Evolutionary conservation across 2,797 vertebrate genomes (phyloP).

Genomic region (Podarcis lilfordi): DNA sequence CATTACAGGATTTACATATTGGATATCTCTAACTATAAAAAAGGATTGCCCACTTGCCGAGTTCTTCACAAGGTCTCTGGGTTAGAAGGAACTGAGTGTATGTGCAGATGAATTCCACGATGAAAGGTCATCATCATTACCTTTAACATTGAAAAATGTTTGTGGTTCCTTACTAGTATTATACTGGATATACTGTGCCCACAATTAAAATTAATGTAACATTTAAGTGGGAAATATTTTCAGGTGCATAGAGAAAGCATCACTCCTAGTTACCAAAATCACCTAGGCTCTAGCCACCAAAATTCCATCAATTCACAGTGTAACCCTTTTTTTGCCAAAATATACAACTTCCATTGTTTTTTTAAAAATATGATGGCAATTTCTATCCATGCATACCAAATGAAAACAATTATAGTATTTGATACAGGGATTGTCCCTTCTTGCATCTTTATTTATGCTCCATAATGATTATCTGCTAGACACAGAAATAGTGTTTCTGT

Average conservation of each 20-base stretch:
- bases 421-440: constrained; percentile 75
- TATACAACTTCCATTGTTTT: constrained; percentile 75
- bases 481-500: constrained; percentile 82
- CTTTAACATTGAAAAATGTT: neutral
- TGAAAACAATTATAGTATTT: constrained; percentile 72
- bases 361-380: constrained; percentile 76
- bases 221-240: constrained; percentile 25
- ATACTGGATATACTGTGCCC: neutral
- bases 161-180: constrained; percentile 5
- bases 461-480: constrained; percentile 84
- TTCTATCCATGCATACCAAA: constrained; percentile 68
- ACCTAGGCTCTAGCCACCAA: constrained; percentile 32
- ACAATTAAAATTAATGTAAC: constrained; percentile 23
- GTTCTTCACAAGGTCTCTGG: neutral
- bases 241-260: constrained; percentile 22
- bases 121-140: neutral
- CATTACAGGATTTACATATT: neutral
- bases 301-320: constrained; percentile 33
- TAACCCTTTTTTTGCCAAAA: constrained; percentile 54
- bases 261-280: constrained; percentile 44
- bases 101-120: constrained; percentile 27
- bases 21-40: neutral
- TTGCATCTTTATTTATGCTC: constrained; percentile 77
- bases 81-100: constrained; percentile 21
- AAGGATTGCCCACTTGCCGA: neutral